Conservation (phyloP, 2,888 invertebrate genomes). For the Zootermopsis nevadensis region DNA sequence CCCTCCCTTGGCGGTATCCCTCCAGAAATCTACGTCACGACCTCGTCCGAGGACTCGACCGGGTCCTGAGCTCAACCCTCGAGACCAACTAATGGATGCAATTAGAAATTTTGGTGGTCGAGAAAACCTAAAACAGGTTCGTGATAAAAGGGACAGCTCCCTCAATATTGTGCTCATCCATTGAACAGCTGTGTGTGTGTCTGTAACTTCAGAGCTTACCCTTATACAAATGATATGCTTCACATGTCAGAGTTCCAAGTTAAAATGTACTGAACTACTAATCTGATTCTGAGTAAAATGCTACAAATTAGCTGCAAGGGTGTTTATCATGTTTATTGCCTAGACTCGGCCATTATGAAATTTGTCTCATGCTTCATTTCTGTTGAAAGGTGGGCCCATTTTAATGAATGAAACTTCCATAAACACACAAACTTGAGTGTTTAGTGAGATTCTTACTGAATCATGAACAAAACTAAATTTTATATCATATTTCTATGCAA, state of each 20-base stretch:
- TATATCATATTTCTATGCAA: too few relatives aligned
- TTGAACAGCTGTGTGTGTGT: background rate
- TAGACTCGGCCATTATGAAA: too few relatives aligned
- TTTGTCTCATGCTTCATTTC: too few relatives aligned
- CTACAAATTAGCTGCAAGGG: too few relatives aligned
- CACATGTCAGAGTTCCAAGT: background rate
- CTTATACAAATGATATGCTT: background rate
- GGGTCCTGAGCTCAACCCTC: conserved; percentile 65
- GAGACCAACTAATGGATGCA: conserved; percentile 75
- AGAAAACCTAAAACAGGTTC: conserved; percentile 53
- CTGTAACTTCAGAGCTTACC: too few relatives aligned
- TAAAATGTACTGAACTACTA: background rate
- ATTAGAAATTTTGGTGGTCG: conserved; percentile 75
- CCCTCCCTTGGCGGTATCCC: conserved; percentile 51
- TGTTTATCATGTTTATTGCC: too few relatives aligned
- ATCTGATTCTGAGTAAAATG: background rate
- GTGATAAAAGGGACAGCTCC: conserved; percentile 16
- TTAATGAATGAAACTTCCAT: too few relatives aligned
- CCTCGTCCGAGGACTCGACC: conserved; percentile 52
- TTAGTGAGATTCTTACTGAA: too few relatives aligned
- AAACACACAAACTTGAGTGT: too few relatives aligned
- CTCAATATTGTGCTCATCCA: conserved; percentile 30
- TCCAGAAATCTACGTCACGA: conserved; percentile 51
- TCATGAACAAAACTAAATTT: too few relatives aligned
- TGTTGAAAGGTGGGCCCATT: too few relatives aligned